Evolutionary conservation across 1,140 invertebrate species (phyloP), one percentile per base, ranked within the genome.

Genomic region (Oncopodura yosiiana): DNA sequence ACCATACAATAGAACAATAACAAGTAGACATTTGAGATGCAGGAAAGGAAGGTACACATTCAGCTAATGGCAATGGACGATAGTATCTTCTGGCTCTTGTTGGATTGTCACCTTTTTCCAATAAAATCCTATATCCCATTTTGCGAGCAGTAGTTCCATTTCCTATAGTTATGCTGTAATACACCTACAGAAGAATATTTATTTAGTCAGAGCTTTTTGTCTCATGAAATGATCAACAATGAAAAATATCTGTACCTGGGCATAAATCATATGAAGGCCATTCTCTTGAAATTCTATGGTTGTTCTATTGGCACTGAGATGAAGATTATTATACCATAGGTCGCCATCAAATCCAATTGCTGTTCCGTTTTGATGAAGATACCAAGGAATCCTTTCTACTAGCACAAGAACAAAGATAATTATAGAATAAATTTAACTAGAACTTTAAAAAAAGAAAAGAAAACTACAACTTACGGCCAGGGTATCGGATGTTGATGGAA

Each of bases 301-400:
- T 16, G 61, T 56, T 8, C 43, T 38, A 36, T 58, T 58, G 1
- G 27, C 5, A 24, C 42, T 53, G 14, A 62, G 24, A 19, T 21
- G 6, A 9, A 62, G 21, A 23, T 48, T 39, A 2, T 49, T 3
- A 16, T 59, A 62, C 61, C 61, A 62, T 29, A 53, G 23, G 32
- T 56, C 56, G n/a, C n/a, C n/a, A 38, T 50, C 43, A 41, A 62
- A 62, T 12, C 61, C 61, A 11, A 59, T 39, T 8, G 53, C 39
- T 2, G 21, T 26, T 12, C 53, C 53, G 19, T 49, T 49, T 11
- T 56, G 29, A 11, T 27, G 23, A 3, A 62, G 21, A 34, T 56
- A 54, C 61, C 61, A 62, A 2, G 61, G 61, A 19, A 62, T 62
- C 29, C 49, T 42, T 56, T 62, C 61, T 62, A 59, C 60, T 58